Base-by-base conservation (phyloP, 2,888 invertebrate species). In the Megamerina dolium region DNA sequence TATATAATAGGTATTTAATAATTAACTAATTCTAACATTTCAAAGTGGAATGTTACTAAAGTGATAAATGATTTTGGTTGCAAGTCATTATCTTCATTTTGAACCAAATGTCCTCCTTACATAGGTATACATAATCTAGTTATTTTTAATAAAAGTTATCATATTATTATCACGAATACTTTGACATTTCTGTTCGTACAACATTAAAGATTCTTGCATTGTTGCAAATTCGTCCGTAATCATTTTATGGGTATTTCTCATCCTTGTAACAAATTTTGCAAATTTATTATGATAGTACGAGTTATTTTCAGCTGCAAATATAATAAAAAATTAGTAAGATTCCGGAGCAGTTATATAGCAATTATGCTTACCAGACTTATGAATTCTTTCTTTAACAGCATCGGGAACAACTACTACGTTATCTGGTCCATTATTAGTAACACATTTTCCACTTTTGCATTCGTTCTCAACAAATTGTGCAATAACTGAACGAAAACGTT, bases 381-480 rank as follows among this genome's bases (percentile, higher is more conserved):
- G 18, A 41, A 10, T 45, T 50, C 6, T 33, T 27, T 20, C 41
- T 46, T 43, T 49, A 42, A 29, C 27, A 27, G 10, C 10, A 27
- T 27, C 10, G 10, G 6, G 13, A n/a, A 9, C 13, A 30, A 12
- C 43, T 44, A n/a, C 32, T 14, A 10, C 36, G 9, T 3, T 32
- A n/a, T n/a, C n/a, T n/a, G n/a, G n/a, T n/a, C n/a, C n/a, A n/a
- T n/a, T n/a, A n/a, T n/a, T n/a, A n/a, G n/a, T n/a, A n/a, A n/a
- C n/a, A n/a, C n/a, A n/a, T 16, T 49, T 48, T 12, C 54, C 46
- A 5, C 46, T 38, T 45, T 55, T 62, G 9, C 52, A 58, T 10
- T 63, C 65, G 10, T 48, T 56, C 41, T 66, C 66, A 1, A 64
- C 64, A 41, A 66, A 65, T 43, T 61, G 55, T 0, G 64, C 64